Conservation (phyloP, 2,888 invertebrate species). For the Ceramica pisi region DNA sequence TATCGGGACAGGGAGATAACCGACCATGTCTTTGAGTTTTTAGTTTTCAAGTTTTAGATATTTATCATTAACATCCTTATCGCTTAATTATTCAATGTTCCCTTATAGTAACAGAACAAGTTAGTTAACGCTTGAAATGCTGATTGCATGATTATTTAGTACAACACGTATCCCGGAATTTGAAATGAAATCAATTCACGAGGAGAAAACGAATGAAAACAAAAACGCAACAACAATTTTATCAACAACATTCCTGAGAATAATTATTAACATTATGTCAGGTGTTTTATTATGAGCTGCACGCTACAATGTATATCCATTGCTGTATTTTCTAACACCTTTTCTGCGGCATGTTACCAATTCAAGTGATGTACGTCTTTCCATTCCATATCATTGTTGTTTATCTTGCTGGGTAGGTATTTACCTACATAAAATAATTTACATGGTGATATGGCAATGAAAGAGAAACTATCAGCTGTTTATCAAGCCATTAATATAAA, state of each 20-base stretch:
- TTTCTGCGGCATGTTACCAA: not conserved
- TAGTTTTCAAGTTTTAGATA: too few relatives aligned
- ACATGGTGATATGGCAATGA: slow-evolving; percentile 50
- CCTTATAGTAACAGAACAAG: too few relatives aligned
- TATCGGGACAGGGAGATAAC: not conserved
- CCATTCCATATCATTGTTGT: not conserved
- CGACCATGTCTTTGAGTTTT: not conserved
- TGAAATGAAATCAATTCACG: not conserved
- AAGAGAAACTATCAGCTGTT: slow-evolving; percentile 55
- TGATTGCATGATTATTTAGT: not conserved
- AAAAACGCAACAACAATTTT: slow-evolving; percentile 17
- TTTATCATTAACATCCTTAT: too few relatives aligned
- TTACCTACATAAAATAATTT: slow-evolving; percentile 44
- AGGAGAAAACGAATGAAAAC: slow-evolving; percentile 38
- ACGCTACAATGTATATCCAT: slow-evolving; percentile 4
- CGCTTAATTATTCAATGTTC: too few relatives aligned
- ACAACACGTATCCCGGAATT: slow-evolving; percentile 1
- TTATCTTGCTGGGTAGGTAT: slow-evolving; percentile 27
- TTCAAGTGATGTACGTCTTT: not conserved
- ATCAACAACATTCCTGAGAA: slow-evolving; percentile 43
- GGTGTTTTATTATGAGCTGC: not conserved
- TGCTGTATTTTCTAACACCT: not conserved
- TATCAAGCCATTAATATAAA: slow-evolving; percentile 34
- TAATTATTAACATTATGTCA: slow-evolving; percentile 15
- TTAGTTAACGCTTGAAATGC: not conserved